Evolutionary conservation across 2,113 vertebrate species (phyloP), one percentile per base, ranked within the genome.

Genomic region (Mirounga angustirostris): DNA sequence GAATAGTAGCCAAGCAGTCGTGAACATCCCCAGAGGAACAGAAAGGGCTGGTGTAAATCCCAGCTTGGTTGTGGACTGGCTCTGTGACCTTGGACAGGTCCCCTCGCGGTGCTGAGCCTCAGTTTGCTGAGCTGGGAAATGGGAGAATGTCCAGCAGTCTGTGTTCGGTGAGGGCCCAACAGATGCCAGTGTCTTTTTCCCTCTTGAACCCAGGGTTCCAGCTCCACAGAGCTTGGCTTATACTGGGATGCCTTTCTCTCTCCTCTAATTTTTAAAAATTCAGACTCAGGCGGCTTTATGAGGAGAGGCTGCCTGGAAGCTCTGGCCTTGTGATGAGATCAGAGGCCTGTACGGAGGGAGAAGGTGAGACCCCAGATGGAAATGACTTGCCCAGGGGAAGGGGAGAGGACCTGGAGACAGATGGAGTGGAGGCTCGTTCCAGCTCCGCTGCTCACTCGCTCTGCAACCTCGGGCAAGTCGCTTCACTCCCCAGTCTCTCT

Each of bases 121-220:
- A 43, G 87, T 89, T 65, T 92, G 46, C 74, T 30, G 24, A 12
- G 9, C 65, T 96, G 43, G 81, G 52, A 86, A 82, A 56, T 95
- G 73, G 59, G 61, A 10, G 81, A 14, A 52, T 52, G 9, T 21
- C 10, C 54, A 76, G 21, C 50, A 46, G 28, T 78, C 40, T 67
- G 43, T 79, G 54, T 92, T 78, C 40, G 10, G 18, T 7, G 28
- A 59, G 58, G 18, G 8, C 74, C 24, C n/a, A 28, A 11, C 8
- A 56, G 33, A 67, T 52, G 10, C 28, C 9, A 43, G 46, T 61
- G 13, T 13, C 71, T 65, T 89, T 92, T 59, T 46, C 76, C 58
- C 1, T 80, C 56, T 65, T 46, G 9, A 73, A 30, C 67, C 28
- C 30, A 16, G 28, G 30, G 6, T 61, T 92, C 28, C 22, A 73